Evolutionary conservation across 2,888 invertebrate genomes (phyloP), one percentile per base, ranked within the genome.

Genomic region (Geotrupes spiniger): DNA sequence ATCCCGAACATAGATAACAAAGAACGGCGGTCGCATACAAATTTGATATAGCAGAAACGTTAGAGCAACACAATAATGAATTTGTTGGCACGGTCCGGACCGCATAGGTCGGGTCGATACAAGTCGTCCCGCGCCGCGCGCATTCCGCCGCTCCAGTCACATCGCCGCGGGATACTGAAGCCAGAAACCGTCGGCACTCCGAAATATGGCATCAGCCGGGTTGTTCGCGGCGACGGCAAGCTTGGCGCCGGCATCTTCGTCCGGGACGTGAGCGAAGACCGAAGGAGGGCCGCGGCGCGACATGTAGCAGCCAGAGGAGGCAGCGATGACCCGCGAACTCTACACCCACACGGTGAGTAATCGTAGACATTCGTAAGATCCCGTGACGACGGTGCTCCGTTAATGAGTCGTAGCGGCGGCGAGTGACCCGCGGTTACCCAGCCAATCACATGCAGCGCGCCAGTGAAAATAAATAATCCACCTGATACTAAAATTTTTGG

Each of bases 11-110:
- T 31, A 41, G 11, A 41, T 29, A 46, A 52, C 53, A 57, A 53
- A 55, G 52, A 51, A 59, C 58, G 4, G 54, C 51, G 54, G 52
- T 45, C 53, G 51, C 47, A 53, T 56, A 53, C 53, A 53, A 53
- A 56, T 56, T 54, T 50, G 50, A 56, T 55, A 49, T 49, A 46
- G 45, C 48, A 49, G 54, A 57, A 53, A 53, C 53, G 51, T 49
- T 36, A 63, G 57, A 60, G 63, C 63, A 60, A 66, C 62, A 59
- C 59, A 63, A 62, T 63, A 63, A 64, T 63, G 60, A 64, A 64
- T 64, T 62, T 63, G 63, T 63, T 63, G 60, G 63, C 63, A 61
- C 65, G 66, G 65, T 67, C 68, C 66, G 63, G 66, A 67, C 67
- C 66, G 62, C 66, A 65, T 65, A 65, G 65, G 62, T 57, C 42